Conservation (phyloP, 2,888 invertebrate genomes). For the Sarcophaga variegata region DNA sequence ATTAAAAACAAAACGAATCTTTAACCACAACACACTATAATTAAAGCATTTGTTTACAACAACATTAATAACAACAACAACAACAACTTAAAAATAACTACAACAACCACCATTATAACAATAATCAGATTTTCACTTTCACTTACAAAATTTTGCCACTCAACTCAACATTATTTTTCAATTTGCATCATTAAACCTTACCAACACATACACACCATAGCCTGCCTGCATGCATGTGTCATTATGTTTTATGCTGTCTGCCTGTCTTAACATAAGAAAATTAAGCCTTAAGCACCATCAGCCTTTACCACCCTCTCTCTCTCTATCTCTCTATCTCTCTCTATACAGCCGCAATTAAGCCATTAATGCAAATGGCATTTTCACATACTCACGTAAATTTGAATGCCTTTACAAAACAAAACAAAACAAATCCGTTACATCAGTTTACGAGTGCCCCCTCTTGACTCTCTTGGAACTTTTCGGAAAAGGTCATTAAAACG, state of each 20-base stretch:
- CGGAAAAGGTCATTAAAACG: too few relatives aligned
- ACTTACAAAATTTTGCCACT: slow-evolving; percentile 76
- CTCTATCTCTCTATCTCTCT: background rate
- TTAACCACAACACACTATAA: background rate
- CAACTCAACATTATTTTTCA: slow-evolving; percentile 59
- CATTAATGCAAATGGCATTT: background rate
- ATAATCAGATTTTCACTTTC: slow-evolving; percentile 78
- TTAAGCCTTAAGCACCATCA: background rate
- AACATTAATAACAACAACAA: background rate
- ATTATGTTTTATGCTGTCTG: background rate
- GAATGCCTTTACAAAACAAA: background rate
- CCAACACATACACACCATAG: background rate
- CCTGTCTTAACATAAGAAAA: too few relatives aligned
- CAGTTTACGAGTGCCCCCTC: too few relatives aligned
- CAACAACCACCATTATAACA: background rate
- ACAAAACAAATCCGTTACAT: too few relatives aligned
- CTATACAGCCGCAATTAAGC: background rate
- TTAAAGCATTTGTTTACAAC: slow-evolving; percentile 54
- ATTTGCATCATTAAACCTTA: slow-evolving; percentile 71
- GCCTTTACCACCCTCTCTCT: background rate
- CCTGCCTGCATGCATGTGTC: background rate
- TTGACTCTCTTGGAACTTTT: too few relatives aligned
- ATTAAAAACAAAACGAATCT: background rate
- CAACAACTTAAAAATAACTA: background rate
- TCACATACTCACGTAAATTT: background rate